Evolutionary conservation across 2,888 invertebrate species (phyloP).

Genomic region (Sinelater perroti): DNA sequence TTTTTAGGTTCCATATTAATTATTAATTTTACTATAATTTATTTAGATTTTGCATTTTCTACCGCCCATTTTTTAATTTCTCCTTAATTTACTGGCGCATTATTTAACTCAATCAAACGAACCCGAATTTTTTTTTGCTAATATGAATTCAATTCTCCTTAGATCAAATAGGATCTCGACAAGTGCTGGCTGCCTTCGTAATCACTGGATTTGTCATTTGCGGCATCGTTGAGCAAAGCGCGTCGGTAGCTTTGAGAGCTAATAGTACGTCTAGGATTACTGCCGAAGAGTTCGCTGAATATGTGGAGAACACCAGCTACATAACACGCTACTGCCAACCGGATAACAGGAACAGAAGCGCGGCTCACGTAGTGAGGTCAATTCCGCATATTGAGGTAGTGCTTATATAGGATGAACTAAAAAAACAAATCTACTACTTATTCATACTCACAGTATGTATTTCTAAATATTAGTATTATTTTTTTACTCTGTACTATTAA

Average conservation of each 20-base stretch:
- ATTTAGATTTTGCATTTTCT: no score
- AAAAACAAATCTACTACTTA: no score
- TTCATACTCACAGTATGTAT: no score
- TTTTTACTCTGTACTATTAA: neutral
- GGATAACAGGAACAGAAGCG: constrained; percentile 47
- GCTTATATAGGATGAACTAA: no score
- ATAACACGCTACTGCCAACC: constrained; percentile 61
- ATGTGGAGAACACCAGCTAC: constrained; percentile 62
- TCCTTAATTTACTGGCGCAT: no score
- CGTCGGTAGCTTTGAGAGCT: constrained; percentile 65
- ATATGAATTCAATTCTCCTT: constrained; percentile 5
- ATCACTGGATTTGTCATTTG: constrained; percentile 66
- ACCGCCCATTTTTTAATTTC: no score
- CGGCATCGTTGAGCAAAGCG: constrained; percentile 66
- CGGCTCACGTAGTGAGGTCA: constrained; percentile 57
- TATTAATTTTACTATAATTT: no score
- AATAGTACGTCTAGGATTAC: constrained; percentile 60
- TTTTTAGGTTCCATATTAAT: no score
- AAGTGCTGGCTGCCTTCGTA: constrained; percentile 63
- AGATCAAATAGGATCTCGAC: constrained; percentile 62
- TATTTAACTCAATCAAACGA: no score
- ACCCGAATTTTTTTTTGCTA: no score
- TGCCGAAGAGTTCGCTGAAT: constrained; percentile 61
- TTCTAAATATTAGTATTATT: constrained; percentile 19
- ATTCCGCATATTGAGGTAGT: constrained; percentile 61